phyloP scores from a whole-genome alignment of 2,888 invertebrate species.

The Clanis bilineata region DNA sequence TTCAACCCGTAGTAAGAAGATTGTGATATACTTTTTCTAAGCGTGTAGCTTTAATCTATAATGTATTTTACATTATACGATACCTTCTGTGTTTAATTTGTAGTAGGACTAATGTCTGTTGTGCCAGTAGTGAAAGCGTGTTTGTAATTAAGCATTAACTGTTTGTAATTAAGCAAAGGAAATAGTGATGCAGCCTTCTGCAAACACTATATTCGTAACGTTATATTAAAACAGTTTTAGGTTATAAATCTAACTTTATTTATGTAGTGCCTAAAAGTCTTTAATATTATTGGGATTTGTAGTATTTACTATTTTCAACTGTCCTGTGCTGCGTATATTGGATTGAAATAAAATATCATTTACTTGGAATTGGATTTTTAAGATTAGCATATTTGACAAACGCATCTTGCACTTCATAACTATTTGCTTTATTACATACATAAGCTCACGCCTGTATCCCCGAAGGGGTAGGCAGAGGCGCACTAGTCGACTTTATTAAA shows the following conservation, averaged over 20 bases:
- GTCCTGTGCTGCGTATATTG: background rate
- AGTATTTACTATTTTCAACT: background rate
- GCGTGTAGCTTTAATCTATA: too few relatives aligned
- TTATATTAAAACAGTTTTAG: background rate
- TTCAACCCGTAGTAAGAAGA: too few relatives aligned
- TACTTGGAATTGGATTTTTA: too few relatives aligned
- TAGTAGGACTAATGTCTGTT: background rate
- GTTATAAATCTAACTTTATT: background rate
- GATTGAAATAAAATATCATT: too few relatives aligned
- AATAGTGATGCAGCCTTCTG: conserved; percentile 4
- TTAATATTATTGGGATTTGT: conserved; percentile 1
- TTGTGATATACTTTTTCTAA: too few relatives aligned
- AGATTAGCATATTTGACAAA: too few relatives aligned
- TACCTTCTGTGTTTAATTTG: background rate
- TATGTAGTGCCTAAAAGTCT: background rate
- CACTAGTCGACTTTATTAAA: too few relatives aligned
- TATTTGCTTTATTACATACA: too few relatives aligned
- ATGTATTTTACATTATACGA: too few relatives aligned
- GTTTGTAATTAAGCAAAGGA: conserved; percentile 6
- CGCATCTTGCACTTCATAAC: too few relatives aligned
- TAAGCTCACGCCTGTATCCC: too few relatives aligned
- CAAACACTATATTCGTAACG: background rate
- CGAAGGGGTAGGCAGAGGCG: too few relatives aligned
- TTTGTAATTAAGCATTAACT: background rate
- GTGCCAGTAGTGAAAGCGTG: background rate